Base-by-base conservation (phyloP, 2,113 vertebrate species). In the Callochromis pleurospilus region DNA sequence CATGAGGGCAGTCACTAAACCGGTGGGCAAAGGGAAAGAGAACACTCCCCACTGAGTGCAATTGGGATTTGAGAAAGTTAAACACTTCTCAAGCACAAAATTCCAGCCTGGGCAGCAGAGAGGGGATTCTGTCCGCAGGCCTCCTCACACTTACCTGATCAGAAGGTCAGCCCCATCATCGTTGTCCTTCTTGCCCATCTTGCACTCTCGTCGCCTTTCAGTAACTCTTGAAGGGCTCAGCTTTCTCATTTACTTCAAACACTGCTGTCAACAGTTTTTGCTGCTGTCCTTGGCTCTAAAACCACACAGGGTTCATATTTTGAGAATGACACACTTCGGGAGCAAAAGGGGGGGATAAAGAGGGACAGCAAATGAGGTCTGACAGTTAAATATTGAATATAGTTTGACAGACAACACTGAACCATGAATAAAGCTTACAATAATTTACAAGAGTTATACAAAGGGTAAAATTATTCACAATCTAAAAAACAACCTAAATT, bases 31-130 rank as follows among this genome's bases (percentile, higher is more conserved):
- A 92, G 80, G 85, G 75, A 87, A 87, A 90, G 89, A 90, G 82
- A 88, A 90, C 83, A 84, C 91, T 94, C 94, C 95, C 95, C 91
- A 95, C 96, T 96, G 95, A 94, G 96, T 84, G 93, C 94, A 95
- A 96, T 95, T 95, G 95, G 95, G 96, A 96, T 96, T 96, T 95
- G 88, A 94, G 90, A 92, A 96, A 95, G 92, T 96, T 96, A 96
- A 96, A 96, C 93, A 96, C 96, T 92, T 95, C 94, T 94, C 95
- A 92, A 96, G 95, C 96, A 96, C 94, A 95, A 96, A 95, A 96
- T 96, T 96, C 94, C 88, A 95, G 95, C 95, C 93, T 95, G 94
- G 91, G 89, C 95, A 96, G 96, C 96, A 96, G 91, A 95, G 90
- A 92, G 88, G 88, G 95, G 95, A 96, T 96, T 96, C 93, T 94